Base-by-base conservation (phyloP, 1,140 invertebrate genomes). In the Bombyx mandarina region DNA sequence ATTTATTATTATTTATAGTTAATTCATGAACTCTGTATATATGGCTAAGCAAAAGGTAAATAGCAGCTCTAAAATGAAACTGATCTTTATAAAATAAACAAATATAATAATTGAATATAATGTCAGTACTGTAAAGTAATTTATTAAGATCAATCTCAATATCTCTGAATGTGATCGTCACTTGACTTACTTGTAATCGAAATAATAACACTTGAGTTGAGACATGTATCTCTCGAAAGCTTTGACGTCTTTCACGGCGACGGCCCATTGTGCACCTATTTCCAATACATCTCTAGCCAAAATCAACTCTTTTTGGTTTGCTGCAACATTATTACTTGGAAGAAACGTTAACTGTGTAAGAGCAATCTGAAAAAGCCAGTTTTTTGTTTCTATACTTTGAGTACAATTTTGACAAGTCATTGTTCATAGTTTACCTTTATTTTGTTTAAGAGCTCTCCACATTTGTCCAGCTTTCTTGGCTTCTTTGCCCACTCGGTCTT, bases 141-240 rank as follows among this genome's bases (percentile, higher is more conserved):
- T 35, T 35, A 35, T 35, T 2, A 35, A 35, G 2, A 35, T 5
- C 26, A 35, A 35, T 35, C 4, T 35, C 26, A 35, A 35, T 35
- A 35, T 35, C 26, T 35, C 26, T 35, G 26, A 35, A 35, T 35
- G 0, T 35, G 26, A 35, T 35, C 26, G 2, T 35, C 4, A 35
- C 2, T 45, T 45, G 50, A 89, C 91, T 82, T 91, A 95, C 90
- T 96, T 96, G 81, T 98, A 99, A 89, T 99, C 97, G 80, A 98
- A 96, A 83, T 99, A 99, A 77, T 99, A 99, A 79, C 95, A 96
- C 87, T 99, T 99, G 22, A 99, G 83, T 85, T 99, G 98, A 18
- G 97, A 95, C 92, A 99, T 97, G 67, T 97, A 98, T 75, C 97
- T 90, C 82, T 99, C 97, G 88, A 99, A 99, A 0, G 96, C 93